A percentile compares a stretch with the other conserved stretches of the same genome.
Conservation (phyloP, 2,888 invertebrate species). For the Eupelmus urozonus region DNA sequence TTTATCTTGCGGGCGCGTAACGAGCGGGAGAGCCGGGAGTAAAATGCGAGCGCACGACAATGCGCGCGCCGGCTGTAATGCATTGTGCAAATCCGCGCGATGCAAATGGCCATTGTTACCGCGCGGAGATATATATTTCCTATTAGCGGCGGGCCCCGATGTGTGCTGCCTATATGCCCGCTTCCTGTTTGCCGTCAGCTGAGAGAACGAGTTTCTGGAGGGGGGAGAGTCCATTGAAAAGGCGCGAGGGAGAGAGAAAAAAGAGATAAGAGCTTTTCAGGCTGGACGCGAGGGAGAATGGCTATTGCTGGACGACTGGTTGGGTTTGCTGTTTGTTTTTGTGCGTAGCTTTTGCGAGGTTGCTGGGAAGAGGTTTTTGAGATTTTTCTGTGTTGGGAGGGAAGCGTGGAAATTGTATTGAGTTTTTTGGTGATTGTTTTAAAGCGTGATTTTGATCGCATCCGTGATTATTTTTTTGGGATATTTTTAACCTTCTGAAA, state of each 20-base stretch:
- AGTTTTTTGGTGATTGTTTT: no score
- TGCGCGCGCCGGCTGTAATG: constrained; percentile 15
- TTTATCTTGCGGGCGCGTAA: constrained; percentile 19
- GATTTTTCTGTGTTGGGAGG: no score
- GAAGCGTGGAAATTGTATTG: no score
- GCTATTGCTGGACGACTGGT: no score
- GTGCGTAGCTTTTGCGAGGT: no score
- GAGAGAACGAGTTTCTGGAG: constrained; percentile 24
- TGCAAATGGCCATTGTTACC: constrained; percentile 64
- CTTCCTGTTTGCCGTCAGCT: constrained; percentile 24
- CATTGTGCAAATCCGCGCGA: constrained; percentile 55
- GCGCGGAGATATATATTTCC: constrained; percentile 58
- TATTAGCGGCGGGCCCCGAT: constrained; percentile 59
- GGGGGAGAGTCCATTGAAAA: constrained; percentile 14
- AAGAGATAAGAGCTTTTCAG: constrained; percentile 13
- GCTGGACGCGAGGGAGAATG: not conserved
- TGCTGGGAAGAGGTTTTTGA: no score
- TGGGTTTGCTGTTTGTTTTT: no score
- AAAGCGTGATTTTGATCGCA: no score
- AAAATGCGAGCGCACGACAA: constrained; percentile 50
- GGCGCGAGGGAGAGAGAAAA: not conserved
- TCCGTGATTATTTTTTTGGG: no score
- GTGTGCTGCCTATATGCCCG: not conserved
- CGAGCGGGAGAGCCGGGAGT: no score
- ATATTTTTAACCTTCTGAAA: no score